phyloP scores from a whole-genome alignment of 2,797 vertebrate genomes.

The Danio albolineatus region DNA sequence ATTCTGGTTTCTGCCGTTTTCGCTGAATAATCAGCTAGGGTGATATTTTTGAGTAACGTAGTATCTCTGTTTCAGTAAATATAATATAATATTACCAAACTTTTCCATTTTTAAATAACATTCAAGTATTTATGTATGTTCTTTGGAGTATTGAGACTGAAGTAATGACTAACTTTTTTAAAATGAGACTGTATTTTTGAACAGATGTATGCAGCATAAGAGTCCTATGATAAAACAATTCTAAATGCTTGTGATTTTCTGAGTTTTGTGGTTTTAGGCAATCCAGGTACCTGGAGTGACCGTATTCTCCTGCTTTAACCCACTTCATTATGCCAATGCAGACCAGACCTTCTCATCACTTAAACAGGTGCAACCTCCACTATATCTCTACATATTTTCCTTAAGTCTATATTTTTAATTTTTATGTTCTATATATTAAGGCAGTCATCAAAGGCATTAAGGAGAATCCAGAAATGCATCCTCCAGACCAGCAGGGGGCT shows the following conservation, averaged over 20 bases:
- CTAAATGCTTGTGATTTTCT: neutral
- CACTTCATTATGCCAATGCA: conserved; percentile 87
- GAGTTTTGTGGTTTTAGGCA: conserved; percentile 72
- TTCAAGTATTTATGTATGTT: no score
- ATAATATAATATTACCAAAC: no score
- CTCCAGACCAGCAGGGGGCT: conserved; percentile 66
- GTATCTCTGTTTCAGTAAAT: no score
- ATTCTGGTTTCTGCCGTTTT: no score
- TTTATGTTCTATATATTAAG: conserved; percentile 11
- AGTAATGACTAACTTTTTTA: no score
- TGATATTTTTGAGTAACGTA: no score
- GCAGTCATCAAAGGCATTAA: conserved; percentile 7
- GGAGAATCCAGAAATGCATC: conserved; percentile 54
- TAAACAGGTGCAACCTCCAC: conserved; percentile 67
- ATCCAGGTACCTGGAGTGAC: conserved; percentile 83
- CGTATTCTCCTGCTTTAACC: conserved; percentile 82
- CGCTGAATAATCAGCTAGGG: no score
- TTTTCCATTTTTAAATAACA: no score
- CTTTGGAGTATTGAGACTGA: no score
- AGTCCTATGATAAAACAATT: neutral
- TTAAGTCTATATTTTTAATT: neutral
- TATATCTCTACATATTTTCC: neutral
- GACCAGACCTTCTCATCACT: conserved; percentile 80
- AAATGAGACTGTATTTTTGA: neutral
- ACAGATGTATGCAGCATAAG: neutral